A percentile compares a stretch with the other conserved stretches of the same genome.
Evolutionary conservation across 1,140 invertebrate genomes (phyloP).

Genomic region (Octopus bimaculoides): DNA sequence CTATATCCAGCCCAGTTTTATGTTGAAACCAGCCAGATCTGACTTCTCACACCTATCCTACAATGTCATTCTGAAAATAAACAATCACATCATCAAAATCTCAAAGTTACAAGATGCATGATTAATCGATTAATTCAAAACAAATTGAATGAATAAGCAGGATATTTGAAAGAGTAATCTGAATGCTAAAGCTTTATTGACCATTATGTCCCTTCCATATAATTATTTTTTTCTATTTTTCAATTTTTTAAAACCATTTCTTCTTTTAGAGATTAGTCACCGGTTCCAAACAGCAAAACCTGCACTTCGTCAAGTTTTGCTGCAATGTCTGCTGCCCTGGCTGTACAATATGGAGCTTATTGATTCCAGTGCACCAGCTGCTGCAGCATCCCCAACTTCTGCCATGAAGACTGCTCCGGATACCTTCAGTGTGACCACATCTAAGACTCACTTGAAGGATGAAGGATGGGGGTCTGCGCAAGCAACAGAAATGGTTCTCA

Average conservation of each 20-base stretch:
- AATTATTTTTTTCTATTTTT: not conserved
- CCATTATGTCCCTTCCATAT: not conserved
- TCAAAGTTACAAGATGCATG: no score
- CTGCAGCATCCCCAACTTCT: conserved; percentile 62
- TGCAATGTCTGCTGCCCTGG: conserved; percentile 95
- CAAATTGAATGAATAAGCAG: no score
- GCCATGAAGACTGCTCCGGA: conserved; percentile 44
- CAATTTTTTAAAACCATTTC: not conserved
- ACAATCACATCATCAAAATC: no score
- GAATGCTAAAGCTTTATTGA: no score
- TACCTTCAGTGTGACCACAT: conserved; percentile 38
- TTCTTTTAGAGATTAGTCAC: conserved; percentile 83
- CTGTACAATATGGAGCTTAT: conserved; percentile 98
- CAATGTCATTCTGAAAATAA: no score
- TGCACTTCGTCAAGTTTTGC: conserved; percentile 81
- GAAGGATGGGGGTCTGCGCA: conserved; percentile 95
- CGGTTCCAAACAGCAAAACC: conserved; percentile 91
- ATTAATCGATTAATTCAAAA: no score
- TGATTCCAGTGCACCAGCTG: conserved; percentile 87
- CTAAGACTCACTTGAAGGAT: conserved; percentile 60
- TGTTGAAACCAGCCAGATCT: no score
- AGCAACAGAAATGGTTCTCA: conserved; percentile 98
- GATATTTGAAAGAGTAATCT: no score
- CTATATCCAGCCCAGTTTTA: no score
- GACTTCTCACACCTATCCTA: no score